These are phyloP conservation scores for Glaucomys volans DNA, from an alignment of 2,113 vertebrate genomes.

Conservation along the genomic window DNA sequence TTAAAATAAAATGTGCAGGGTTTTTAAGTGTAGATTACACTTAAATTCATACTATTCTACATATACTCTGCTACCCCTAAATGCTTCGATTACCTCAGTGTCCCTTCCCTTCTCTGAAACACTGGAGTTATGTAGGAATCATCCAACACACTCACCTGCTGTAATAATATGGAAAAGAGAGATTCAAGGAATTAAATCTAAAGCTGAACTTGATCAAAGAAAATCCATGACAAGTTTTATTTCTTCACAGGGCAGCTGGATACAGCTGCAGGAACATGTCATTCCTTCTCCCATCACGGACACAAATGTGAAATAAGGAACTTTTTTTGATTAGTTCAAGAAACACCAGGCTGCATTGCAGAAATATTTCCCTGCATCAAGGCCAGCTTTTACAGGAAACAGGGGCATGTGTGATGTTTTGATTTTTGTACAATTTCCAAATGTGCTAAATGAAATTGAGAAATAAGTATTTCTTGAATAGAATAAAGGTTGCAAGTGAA, in stretches of 20 bases:
- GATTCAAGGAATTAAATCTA: constrained; percentile 2
- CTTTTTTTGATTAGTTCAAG: constrained; percentile 55
- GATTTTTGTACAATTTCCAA: constrained; percentile 54
- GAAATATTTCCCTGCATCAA: constrained; percentile 34
- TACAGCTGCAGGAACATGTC: constrained; percentile 52
- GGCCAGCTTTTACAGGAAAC: not conserved
- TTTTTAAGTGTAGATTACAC: not conserved
- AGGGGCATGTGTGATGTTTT: constrained; percentile 2
- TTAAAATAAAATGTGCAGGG: not conserved
- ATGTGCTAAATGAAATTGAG: constrained; percentile 53
- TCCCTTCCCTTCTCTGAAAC: not conserved
- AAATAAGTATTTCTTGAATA: constrained; percentile 47
- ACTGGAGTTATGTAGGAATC: not conserved
- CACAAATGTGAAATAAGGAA: constrained; percentile 51
- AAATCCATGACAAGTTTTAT: constrained; percentile 32
- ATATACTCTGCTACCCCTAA: rapidly evolving
- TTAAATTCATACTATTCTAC: not conserved
- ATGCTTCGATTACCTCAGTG: not conserved
- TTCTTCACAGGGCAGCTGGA: constrained; percentile 59
- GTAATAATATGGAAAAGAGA: not conserved
- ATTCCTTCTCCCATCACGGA: not conserved
- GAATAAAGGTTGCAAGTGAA: constrained; percentile 39
- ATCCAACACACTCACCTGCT: constrained; percentile 18
- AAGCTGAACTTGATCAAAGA: constrained; percentile 41
- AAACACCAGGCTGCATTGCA: constrained; percentile 27